A percentile compares a stretch with the other conserved stretches of the same genome.
These are phyloP conservation scores for Caenorhabditis macrosperma DNA, from an alignment of 2,888 invertebrate species.

Conservation along the genomic window DNA sequence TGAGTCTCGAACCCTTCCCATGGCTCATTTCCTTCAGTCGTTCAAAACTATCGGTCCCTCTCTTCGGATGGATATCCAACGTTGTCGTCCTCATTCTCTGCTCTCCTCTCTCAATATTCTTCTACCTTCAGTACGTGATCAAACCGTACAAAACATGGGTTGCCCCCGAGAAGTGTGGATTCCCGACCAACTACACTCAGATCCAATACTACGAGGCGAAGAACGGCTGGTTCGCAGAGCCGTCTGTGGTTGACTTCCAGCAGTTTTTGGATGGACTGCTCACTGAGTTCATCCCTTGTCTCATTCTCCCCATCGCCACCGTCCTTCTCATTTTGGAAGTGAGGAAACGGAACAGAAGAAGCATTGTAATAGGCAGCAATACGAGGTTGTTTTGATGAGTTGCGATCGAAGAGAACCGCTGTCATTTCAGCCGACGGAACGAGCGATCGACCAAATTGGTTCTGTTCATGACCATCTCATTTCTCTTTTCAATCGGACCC, in stretches of 20 bases:
- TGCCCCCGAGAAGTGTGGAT: not conserved
- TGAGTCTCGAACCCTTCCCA: not conserved
- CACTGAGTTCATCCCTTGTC: not conserved
- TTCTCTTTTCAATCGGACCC: not conserved
- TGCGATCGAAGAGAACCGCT: not conserved
- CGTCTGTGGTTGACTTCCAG: not conserved
- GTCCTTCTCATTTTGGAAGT: not conserved
- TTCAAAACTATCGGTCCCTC: not conserved
- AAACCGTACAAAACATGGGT: not conserved
- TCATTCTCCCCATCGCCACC: not conserved
- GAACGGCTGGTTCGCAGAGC: not conserved
- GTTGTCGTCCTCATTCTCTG: not conserved
- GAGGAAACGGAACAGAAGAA: not conserved
- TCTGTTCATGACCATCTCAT: not conserved
- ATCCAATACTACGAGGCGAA: not conserved
- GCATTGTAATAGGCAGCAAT: not conserved
- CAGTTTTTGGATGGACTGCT: not conserved
- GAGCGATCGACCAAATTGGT: not conserved
- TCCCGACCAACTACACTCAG: not conserved
- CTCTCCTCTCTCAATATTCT: not conserved
- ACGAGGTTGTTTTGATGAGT: no score
- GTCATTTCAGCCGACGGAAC: no score
- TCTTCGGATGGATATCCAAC: not conserved
- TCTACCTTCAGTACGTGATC: not conserved
- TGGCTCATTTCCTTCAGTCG: not conserved